Conservation (phyloP, 2,113 vertebrate genomes). For the Chamaea fasciata region DNA sequence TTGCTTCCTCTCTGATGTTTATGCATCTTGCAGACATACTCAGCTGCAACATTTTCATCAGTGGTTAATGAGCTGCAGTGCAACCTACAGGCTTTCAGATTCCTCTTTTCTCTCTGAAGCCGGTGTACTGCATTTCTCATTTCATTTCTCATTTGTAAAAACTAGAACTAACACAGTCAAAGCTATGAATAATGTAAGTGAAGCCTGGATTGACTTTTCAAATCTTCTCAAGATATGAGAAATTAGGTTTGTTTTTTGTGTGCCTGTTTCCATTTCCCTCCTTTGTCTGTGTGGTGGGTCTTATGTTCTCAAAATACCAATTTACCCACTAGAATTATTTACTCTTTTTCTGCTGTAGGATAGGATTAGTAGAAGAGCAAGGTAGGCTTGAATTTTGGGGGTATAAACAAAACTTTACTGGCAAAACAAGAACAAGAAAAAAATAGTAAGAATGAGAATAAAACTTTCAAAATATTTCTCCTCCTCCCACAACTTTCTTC, state of each 20-base stretch:
- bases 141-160: background rate
- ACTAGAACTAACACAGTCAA: background rate
- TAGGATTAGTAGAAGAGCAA: background rate
- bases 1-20: background rate
- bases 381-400: background rate
- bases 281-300: background rate
- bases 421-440: background rate
- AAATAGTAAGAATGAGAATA: background rate
- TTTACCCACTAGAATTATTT: background rate
- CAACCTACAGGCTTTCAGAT: background rate
- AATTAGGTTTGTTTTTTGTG: background rate
- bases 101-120: background rate
- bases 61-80: slow-evolving; percentile 26
- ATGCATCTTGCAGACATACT: background rate
- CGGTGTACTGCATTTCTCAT: background rate
- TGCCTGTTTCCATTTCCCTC: background rate
- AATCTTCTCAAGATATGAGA: background rate
- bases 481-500: background rate
- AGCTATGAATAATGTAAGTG: background rate
- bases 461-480: background rate
- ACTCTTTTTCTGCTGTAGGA: background rate
- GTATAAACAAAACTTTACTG: background rate
- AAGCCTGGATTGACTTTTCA: background rate
- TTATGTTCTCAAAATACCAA: background rate
- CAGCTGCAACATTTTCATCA: background rate